Conservation (phyloP, 2,888 invertebrate genomes). For the Brenthis ino region DNA sequence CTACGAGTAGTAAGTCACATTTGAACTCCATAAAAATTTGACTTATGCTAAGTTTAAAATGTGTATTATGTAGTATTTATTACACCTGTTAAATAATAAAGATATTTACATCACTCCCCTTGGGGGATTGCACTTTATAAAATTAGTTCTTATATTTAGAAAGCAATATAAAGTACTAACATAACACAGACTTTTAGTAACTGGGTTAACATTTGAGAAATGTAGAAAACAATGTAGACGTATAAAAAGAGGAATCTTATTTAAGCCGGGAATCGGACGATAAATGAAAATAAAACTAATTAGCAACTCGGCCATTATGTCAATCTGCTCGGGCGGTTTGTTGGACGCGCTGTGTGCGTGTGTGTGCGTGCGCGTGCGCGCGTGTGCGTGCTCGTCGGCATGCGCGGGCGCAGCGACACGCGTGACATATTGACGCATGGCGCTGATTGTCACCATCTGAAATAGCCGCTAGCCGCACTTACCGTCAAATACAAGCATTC, state of each 20-base stretch:
- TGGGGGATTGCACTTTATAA: background rate
- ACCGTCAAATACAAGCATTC: conserved; percentile 5
- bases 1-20: too few relatives aligned
- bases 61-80: too few relatives aligned
- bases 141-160: background rate
- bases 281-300: conserved; percentile 35
- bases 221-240: conserved; percentile 4
- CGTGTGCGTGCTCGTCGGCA: conserved; percentile 15
- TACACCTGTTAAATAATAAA: too few relatives aligned
- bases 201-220: conserved; percentile 12
- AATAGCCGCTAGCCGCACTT: conserved; percentile 25
- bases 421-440: conserved; percentile 41
- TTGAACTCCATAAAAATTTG: too few relatives aligned
- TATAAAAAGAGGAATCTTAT: conserved; percentile 20
- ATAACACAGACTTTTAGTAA: conserved; percentile 8
- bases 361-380: conserved; percentile 1
- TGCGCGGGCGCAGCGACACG: conserved; percentile 33
- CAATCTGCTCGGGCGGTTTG: conserved; percentile 24
- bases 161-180: background rate
- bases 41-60: too few relatives aligned
- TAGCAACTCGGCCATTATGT: conserved; percentile 34
- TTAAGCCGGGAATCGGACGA: conserved; percentile 22
- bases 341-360: background rate
- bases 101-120: too few relatives aligned
- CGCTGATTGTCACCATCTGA: conserved; percentile 35